Evolutionary conservation across 2,113 vertebrate genomes (phyloP).

Genomic region (Cyprinus carpio): DNA sequence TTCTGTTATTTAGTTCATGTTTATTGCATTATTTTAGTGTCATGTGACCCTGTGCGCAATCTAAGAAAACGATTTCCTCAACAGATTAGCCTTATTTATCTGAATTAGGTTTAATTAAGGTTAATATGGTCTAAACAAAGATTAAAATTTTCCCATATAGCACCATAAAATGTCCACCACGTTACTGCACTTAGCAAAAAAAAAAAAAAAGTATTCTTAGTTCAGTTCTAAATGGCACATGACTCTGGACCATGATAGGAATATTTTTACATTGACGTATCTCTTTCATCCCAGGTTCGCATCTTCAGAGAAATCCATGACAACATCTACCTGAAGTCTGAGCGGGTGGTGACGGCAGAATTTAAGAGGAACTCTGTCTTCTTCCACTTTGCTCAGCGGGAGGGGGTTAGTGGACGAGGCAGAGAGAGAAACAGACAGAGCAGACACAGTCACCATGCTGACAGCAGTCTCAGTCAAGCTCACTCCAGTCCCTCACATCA

Average conservation of each 20-base stretch:
- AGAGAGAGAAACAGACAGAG: slow-evolving; percentile 51
- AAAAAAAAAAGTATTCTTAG: neutral
- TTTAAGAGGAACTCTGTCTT: slow-evolving; percentile 60
- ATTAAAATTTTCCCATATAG: neutral
- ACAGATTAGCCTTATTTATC: neutral
- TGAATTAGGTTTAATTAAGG: neutral
- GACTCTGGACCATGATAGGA: neutral
- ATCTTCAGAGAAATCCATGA: slow-evolving; percentile 80
- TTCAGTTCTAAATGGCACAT: neutral
- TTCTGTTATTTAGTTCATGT: too few relatives aligned
- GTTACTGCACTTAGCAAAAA: neutral
- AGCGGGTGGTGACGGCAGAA: slow-evolving; percentile 60
- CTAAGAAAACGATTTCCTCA: neutral
- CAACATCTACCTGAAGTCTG: slow-evolving; percentile 64
- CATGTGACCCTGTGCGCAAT: too few relatives aligned
- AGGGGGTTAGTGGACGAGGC: slow-evolving; percentile 52
- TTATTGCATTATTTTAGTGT: too few relatives aligned
- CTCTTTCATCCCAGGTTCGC: slow-evolving; percentile 70
- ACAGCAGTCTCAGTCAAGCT: slow-evolving; percentile 43
- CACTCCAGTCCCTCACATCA: slow-evolving; percentile 29
- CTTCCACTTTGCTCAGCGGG: slow-evolving; percentile 55
- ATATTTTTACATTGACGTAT: neutral
- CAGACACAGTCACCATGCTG: slow-evolving; percentile 39
- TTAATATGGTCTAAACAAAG: too few relatives aligned
- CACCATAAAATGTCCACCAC: neutral